A percentile compares a stretch with the other conserved stretches of the same genome.
These are phyloP conservation scores for Notospermus geniculatus DNA, from an alignment of 1,140 invertebrate species.

Conservation along the genomic window DNA sequence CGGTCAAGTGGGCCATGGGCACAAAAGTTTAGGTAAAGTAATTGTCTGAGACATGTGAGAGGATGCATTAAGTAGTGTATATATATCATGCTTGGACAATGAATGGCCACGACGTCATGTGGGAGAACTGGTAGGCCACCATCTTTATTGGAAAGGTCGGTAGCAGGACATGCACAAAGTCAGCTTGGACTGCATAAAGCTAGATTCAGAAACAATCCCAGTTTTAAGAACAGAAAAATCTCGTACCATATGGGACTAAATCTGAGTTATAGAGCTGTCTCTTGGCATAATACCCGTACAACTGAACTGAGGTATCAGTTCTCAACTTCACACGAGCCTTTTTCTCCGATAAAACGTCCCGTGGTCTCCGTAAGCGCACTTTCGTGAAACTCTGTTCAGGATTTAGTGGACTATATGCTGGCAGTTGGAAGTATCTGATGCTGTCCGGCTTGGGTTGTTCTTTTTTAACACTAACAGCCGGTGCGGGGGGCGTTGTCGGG, in stretches of 20 bases:
- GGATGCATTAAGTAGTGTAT: too few relatives aligned
- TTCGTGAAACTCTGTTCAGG: constrained; percentile 20
- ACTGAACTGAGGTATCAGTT: constrained; percentile 35
- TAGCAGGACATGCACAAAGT: too few relatives aligned
- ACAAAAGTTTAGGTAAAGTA: too few relatives aligned
- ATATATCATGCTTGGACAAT: too few relatives aligned
- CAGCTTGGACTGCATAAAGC: too few relatives aligned
- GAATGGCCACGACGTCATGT: too few relatives aligned
- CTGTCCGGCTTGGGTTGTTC: constrained; percentile 12
- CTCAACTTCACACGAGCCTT: constrained; percentile 33
- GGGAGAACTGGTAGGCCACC: too few relatives aligned
- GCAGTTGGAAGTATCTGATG: constrained; percentile 12
- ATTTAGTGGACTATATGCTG: not conserved
- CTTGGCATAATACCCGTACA: constrained; percentile 37
- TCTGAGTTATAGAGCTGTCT: constrained; percentile 45
- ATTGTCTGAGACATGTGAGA: too few relatives aligned
- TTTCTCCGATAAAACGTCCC: constrained; percentile 31
- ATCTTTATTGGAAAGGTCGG: too few relatives aligned
- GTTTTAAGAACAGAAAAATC: too few relatives aligned
- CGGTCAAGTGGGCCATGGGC: too few relatives aligned
- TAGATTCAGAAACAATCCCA: too few relatives aligned
- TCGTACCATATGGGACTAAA: constrained; percentile 54
- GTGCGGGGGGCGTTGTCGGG: constrained; percentile 4
- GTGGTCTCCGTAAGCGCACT: constrained; percentile 19
- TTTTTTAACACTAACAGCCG: constrained; percentile 16